Conservation (phyloP, 2,888 invertebrate genomes). For the Chaitophorus viminalis region DNA sequence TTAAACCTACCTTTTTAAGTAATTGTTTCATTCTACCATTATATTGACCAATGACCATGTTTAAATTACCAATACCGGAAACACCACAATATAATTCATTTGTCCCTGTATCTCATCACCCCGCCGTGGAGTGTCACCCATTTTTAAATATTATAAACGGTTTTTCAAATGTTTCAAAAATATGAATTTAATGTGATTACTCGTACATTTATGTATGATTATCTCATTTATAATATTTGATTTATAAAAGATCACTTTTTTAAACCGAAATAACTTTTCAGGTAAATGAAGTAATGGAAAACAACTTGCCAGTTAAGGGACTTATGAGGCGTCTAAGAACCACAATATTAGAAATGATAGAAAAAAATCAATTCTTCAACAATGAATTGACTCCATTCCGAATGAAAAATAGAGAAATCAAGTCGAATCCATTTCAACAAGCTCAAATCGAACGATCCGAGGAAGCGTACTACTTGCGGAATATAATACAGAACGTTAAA, state of each 20-base stretch:
- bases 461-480: conserved; percentile 10
- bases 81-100: no score
- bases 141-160: no score
- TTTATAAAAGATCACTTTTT: not conserved
- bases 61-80: no score
- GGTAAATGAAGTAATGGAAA: conserved; percentile 22
- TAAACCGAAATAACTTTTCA: not conserved
- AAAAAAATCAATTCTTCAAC: not conserved
- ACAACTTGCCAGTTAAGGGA: not conserved
- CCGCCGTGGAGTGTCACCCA: no score
- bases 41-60: no score
- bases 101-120: no score
- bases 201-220: not conserved
- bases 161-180: no score
- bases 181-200: not conserved
- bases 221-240: not conserved
- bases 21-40: no score
- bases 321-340: not conserved
- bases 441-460: not conserved
- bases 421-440: not conserved
- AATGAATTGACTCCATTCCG: no score
- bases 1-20: no score
- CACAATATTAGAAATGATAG: conserved; percentile 8
- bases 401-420: not conserved
- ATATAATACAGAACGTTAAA: not conserved